Base-by-base conservation (phyloP, 2,797 vertebrate genomes). In the Erpetoichthys calabaricus region DNA sequence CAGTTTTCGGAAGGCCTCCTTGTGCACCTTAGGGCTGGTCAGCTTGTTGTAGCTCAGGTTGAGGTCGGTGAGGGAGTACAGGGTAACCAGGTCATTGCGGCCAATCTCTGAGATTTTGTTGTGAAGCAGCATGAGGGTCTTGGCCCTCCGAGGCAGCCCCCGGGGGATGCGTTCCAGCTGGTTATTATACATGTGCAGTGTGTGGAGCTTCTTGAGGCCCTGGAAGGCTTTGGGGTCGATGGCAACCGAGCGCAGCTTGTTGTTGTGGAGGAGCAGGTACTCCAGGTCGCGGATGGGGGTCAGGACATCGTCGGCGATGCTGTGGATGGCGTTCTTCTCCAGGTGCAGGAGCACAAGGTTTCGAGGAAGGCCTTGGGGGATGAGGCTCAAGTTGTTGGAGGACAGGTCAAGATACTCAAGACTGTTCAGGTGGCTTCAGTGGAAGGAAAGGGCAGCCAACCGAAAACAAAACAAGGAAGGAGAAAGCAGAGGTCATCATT, bases 31-130 rank as follows among this genome's bases (percentile, higher is more conserved):
- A 43, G 76, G 10, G 63, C 80, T 94, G 55, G 82, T 91, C 70
- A 99, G 82, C 65, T 87, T 90, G 75, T 98, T 98, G 80, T 97
- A 99, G 79, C 94, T 98, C 57, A 99, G 86, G 72, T 98, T 98
- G 63, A 99, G 86, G 75, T 98, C 94, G 1, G 86, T 93, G 58
- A 99, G 82, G 45, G 91, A 89, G 78, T 91, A 92, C 44, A 95
- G 86, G 49, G 80, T 70, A 44, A 84, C 73, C 57, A 99, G 87
- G 75, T 99, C 96, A 2, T 95, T 89, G 45, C 93, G 92, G 61
- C 82, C 81, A 6, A 98, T 89, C 74, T 93, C 91, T 0, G 80
- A 66, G 65, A 99, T 97, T 61, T 73, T 79, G 69, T 99, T 99
- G 70, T 97, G 92, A 47, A 96, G 89, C 56, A 99, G 76, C 91